phyloP scores from a whole-genome alignment of 2,797 vertebrate species.

The Hydrophis major region DNA sequence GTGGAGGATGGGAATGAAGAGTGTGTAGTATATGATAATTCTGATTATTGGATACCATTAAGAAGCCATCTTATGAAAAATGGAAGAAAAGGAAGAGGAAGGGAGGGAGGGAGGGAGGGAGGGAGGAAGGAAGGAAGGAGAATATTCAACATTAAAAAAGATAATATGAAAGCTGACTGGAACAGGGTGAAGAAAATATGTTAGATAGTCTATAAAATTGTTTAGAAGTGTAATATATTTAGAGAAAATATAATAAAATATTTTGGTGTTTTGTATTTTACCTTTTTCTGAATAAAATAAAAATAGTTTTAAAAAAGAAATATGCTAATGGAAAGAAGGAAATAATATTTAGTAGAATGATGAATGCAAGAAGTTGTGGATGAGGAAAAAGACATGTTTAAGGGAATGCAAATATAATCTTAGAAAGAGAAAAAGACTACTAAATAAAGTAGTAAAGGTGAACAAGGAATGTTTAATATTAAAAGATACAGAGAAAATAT shows the following conservation, averaged over 20 bases:
- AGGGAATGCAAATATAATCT: background rate
- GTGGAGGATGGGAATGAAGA: background rate
- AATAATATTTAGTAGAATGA: background rate
- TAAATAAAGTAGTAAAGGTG: background rate
- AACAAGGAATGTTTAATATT: background rate
- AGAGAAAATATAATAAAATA: too few relatives aligned
- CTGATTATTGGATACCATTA: background rate
- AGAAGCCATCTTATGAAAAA: background rate
- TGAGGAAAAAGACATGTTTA: background rate
- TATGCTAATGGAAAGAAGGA: background rate
- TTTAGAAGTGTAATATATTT: too few relatives aligned
- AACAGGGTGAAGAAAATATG: background rate
- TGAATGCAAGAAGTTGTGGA: background rate
- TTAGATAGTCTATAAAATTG: background rate
- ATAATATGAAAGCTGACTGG: background rate
- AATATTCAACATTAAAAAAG: background rate
- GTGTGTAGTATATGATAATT: background rate
- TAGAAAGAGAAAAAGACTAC: background rate
- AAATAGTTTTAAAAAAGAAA: background rate
- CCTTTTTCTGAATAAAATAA: too few relatives aligned
- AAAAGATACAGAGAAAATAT: background rate
- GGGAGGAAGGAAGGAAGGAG: too few relatives aligned
- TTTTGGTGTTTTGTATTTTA: too few relatives aligned
- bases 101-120: too few relatives aligned
- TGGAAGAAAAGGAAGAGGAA: background rate